These are phyloP conservation scores for Presbytis comata DNA, from an alignment of 2,797 vertebrate species.

Conservation along the genomic window DNA sequence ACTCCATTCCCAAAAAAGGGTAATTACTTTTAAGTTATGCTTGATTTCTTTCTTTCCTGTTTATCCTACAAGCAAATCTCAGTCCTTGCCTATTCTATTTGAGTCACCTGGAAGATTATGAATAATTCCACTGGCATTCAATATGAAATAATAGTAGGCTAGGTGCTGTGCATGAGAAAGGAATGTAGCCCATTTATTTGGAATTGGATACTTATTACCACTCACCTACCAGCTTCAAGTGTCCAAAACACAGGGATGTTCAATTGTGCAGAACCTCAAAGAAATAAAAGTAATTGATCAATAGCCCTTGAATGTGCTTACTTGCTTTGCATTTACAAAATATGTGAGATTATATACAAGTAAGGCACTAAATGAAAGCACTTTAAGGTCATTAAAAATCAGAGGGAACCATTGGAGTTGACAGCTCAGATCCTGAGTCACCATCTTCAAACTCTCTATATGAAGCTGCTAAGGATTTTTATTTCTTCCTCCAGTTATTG, in stretches of 20 bases:
- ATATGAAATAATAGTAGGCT: slow-evolving; percentile 86
- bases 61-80: slow-evolving; percentile 89
- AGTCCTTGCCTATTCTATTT: slow-evolving; percentile 87
- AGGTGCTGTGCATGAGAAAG: slow-evolving; percentile 90
- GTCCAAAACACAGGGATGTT: slow-evolving; percentile 91
- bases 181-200: slow-evolving; percentile 92
- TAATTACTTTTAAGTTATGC: slow-evolving; percentile 82
- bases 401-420: slow-evolving; percentile 86
- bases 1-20: slow-evolving; percentile 84
- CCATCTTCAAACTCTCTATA: slow-evolving; percentile 80
- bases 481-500: neutral
- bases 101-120: slow-evolving; percentile 88
- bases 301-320: slow-evolving; percentile 92
- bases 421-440: slow-evolving; percentile 89
- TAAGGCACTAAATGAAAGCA: slow-evolving; percentile 92
- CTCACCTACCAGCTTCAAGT: slow-evolving; percentile 85
- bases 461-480: slow-evolving; percentile 33
- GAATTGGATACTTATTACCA: slow-evolving; percentile 95
- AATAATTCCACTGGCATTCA: slow-evolving; percentile 91
- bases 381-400: slow-evolving; percentile 66
- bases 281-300: slow-evolving; percentile 92
- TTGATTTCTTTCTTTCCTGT: slow-evolving; percentile 69
- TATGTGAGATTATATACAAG: slow-evolving; percentile 86
- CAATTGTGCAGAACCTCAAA: slow-evolving; percentile 92
- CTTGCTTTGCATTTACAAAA: slow-evolving; percentile 90